Conservation (phyloP, 2,797 vertebrate genomes). For the Okamejei kenojei region DNA sequence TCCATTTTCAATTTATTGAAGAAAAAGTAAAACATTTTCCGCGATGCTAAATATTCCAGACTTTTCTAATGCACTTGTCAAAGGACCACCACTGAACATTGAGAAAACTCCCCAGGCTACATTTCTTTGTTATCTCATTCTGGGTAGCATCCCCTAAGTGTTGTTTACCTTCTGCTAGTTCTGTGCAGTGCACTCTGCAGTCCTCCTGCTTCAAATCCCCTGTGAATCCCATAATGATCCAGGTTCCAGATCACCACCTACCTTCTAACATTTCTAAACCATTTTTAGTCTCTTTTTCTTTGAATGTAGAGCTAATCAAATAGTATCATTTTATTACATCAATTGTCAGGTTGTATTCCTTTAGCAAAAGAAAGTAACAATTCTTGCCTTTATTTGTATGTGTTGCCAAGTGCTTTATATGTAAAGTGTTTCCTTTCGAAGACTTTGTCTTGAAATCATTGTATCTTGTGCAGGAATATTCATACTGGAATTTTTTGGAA, state of each 20-base stretch:
- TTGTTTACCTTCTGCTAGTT: no score
- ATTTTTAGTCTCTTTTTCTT: neutral
- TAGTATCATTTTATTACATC: neutral
- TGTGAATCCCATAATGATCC: neutral
- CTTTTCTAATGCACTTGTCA: neutral
- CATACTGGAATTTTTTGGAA: neutral
- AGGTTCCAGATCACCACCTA: neutral
- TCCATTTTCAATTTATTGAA: neutral
- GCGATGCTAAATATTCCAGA: neutral
- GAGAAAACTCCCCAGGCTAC: neutral
- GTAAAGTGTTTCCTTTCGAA: neutral
- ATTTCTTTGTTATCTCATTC: neutral
- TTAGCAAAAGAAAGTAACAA: neutral
- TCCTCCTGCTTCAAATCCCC: neutral
- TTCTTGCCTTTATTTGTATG: neutral
- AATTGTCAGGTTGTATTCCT: neutral
- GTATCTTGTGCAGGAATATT: no score
- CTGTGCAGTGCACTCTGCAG: neutral
- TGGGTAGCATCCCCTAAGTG: neutral
- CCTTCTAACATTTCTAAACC: neutral
- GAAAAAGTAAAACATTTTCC: neutral
- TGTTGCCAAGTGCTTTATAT: neutral
- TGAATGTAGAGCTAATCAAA: neutral
- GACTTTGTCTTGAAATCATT: no score
- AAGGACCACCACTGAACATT: neutral